Conservation (phyloP, 2,113 vertebrate genomes). For the Garra rufa region DNA sequence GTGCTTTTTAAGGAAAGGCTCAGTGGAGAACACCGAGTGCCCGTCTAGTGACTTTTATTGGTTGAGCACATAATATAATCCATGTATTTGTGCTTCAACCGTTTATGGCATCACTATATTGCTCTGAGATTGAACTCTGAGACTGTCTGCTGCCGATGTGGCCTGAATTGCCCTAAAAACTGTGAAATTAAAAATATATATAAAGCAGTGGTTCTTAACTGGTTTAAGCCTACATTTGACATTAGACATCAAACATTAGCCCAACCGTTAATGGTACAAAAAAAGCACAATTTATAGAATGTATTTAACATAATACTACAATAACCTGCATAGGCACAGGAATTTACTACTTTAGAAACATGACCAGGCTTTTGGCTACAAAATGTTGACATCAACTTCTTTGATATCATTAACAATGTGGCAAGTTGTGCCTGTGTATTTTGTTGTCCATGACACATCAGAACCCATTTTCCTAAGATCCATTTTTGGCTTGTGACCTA, state of each 20-base stretch:
- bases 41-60: constrained; percentile 2
- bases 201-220: background rate
- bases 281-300: background rate
- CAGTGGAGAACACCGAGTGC: background rate
- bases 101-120: constrained; percentile 7
- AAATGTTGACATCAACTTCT: background rate
- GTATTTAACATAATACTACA: background rate
- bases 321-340: background rate
- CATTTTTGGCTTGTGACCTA: background rate
- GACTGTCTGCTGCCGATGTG: background rate
- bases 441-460: background rate
- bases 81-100: background rate
- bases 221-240: background rate
- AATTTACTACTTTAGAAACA: background rate
- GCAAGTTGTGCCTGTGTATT: background rate
- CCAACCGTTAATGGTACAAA: background rate
- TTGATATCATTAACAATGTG: background rate
- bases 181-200: background rate
- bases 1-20: constrained; percentile 54
- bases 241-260: background rate
- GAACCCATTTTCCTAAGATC: background rate
- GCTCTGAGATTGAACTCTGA: background rate
- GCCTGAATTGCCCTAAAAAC: constrained; percentile 6
- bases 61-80: background rate
- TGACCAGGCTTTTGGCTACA: background rate